Evolutionary conservation across 2,888 invertebrate species (phyloP).

Genomic region (Geophilus truncorum): DNA sequence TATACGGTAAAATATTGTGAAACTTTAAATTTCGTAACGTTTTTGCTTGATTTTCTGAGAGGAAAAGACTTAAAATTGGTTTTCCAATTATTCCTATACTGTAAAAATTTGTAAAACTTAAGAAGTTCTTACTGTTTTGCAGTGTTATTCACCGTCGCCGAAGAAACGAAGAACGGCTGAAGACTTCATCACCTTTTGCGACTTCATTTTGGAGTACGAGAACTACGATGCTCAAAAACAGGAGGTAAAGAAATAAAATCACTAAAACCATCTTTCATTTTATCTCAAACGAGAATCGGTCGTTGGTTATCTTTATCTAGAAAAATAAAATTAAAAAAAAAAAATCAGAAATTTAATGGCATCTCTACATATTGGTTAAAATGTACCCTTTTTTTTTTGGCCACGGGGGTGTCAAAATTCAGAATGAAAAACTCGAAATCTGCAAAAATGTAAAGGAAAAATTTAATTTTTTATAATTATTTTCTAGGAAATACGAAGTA

Average conservation of each 20-base stretch:
- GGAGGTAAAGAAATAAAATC: constrained; percentile 46
- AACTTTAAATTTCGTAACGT: no score
- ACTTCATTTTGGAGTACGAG: constrained; percentile 55
- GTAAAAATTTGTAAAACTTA: not conserved
- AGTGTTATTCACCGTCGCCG: constrained; percentile 30
- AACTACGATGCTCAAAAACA: constrained; percentile 50
- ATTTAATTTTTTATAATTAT: no score
- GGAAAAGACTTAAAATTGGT: not conserved
- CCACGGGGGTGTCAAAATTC: no score
- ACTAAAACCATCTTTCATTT: not conserved
- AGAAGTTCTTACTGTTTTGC: not conserved
- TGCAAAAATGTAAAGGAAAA: no score
- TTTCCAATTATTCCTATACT: not conserved
- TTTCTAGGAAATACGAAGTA: constrained; percentile 45
- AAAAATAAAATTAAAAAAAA: no score
- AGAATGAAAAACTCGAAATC: no score
- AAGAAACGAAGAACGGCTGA: constrained; percentile 50
- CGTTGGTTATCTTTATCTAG: no score
- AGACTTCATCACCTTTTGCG: constrained; percentile 56
- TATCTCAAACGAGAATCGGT: no score
- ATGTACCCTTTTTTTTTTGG: no score
- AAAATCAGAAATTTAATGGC: no score
- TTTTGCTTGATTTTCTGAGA: no score
- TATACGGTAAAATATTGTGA: not conserved
- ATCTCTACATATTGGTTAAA: no score